Base-by-base conservation (phyloP, 2,113 vertebrate species). In the Martes martes region DNA sequence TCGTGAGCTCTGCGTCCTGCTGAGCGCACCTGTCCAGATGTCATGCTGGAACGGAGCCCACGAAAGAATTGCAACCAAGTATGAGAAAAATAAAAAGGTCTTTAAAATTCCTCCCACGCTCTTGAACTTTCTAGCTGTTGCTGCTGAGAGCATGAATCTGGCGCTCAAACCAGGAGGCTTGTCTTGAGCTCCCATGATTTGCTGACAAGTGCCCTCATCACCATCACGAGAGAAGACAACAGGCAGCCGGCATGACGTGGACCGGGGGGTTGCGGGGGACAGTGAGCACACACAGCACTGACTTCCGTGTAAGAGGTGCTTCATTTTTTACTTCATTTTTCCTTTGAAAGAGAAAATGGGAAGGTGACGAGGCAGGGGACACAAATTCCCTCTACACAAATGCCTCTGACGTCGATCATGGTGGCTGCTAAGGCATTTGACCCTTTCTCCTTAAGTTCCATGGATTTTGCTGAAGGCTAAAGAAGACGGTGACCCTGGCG, bases 21-120 rank as follows among this genome's bases (percentile, higher is more conserved):
- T 33, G 55, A 61, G 78, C 1, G 1, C 91, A 89, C 91, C 95
- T 93, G 65, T 83, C 89, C 95, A 91, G 95, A 83, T 28, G 96
- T 81, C 55, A 47, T 71, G 24, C 33, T 89, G 92, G 61, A 93
- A 85, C 5, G 0, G 5, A 80, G 92, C 87, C 96, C 52, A 18
- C 0, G 1, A 52, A 74, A 82, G 73, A 88, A 36, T 33, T 47
- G 57, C 71, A 81, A 87, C 42, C 95, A 87, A 87, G 84, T 11
- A 45, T 0, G 1, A 95, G 52, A 52, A 88, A 95, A 97, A 80
- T 14, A 31, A 94, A 89, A 90, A 0, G 13, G 33, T 31, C 96
- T 94, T 92, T 71, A 19, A 31, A 45, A 96, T 71, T 79, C 87
- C 94, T 92, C 89, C 93, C 71, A 57, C 0, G 2, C 71, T 69